A percentile compares a stretch with the other conserved stretches of the same genome.
These are phyloP conservation scores for Ptychobarbus kaznakovi DNA, from an alignment of 2,797 vertebrate genomes.

Conservation along the genomic window DNA sequence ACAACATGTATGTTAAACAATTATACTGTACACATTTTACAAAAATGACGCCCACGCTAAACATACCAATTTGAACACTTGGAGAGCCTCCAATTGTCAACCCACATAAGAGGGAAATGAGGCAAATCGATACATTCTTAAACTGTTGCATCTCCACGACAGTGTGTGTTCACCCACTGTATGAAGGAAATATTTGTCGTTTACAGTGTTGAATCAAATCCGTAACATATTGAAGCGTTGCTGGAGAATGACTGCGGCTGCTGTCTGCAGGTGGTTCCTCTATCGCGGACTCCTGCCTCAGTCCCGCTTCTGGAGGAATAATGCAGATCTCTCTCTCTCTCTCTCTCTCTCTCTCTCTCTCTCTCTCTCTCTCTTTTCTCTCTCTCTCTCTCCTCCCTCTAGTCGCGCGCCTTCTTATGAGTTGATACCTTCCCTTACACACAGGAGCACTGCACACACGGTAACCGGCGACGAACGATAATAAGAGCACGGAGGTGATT, in stretches of 20 bases:
- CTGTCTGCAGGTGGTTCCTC: constrained; percentile 65
- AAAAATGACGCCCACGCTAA: neutral
- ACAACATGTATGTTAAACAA: constrained; percentile 29
- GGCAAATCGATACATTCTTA: constrained; percentile 88
- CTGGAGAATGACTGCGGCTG: constrained; percentile 48
- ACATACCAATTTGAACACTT: constrained; percentile 96
- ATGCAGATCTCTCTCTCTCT: constrained; percentile 60
- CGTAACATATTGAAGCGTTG: constrained; percentile 77
- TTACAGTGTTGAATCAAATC: constrained; percentile 76
- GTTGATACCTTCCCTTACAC: constrained; percentile 79
- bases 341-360: constrained; percentile 23
- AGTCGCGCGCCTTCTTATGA: constrained; percentile 71
- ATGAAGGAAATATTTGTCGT: constrained; percentile 71
- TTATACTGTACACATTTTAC: neutral
- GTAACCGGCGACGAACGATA: constrained; percentile 10
- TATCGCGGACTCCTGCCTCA: constrained; percentile 50
- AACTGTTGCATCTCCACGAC: constrained; percentile 94
- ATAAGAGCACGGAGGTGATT: neutral
- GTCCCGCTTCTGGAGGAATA: constrained; percentile 69
- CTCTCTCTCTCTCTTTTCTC: constrained; percentile 20
- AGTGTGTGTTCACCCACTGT: constrained; percentile 85
- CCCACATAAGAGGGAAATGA: constrained; percentile 90
- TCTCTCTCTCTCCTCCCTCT: constrained; percentile 61
- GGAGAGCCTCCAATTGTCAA: constrained; percentile 89
- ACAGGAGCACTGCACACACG: constrained; percentile 66